Evolutionary conservation across 2,113 vertebrate species (phyloP).

Genomic region (Rhodinocichla rosea): DNA sequence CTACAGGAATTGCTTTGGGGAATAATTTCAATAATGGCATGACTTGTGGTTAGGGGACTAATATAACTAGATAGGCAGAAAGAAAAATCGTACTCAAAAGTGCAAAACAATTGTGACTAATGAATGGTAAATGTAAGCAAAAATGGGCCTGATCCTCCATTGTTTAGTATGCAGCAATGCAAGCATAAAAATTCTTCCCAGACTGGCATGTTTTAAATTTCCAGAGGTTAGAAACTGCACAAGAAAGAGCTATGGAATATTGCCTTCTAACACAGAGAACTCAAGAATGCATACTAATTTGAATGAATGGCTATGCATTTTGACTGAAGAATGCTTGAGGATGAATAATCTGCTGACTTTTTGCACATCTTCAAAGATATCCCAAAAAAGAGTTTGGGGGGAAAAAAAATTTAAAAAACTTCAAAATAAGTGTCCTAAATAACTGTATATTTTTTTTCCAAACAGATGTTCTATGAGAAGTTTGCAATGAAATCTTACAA

Average conservation of each 20-base stretch:
- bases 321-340: neutral
- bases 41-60: neutral
- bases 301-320: neutral
- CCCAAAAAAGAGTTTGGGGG: neutral
- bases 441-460: neutral
- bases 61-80: neutral
- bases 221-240: neutral
- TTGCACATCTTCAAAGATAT: neutral
- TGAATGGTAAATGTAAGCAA: conserved; percentile 9
- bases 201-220: neutral
- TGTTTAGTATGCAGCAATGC: neutral
- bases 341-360: neutral
- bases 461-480: neutral
- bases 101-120: neutral
- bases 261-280: neutral
- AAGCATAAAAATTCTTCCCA: neutral
- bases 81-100: neutral
- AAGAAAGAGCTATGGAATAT: neutral
- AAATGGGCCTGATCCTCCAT: neutral
- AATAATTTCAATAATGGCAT: conserved; percentile 7
- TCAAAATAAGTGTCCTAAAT: neutral
- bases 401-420: neutral
- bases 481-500: neutral
- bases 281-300: neutral
- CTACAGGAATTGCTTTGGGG: neutral